phyloP scores from a whole-genome alignment of 2,888 invertebrate genomes.

The Coecobrya sp. region DNA sequence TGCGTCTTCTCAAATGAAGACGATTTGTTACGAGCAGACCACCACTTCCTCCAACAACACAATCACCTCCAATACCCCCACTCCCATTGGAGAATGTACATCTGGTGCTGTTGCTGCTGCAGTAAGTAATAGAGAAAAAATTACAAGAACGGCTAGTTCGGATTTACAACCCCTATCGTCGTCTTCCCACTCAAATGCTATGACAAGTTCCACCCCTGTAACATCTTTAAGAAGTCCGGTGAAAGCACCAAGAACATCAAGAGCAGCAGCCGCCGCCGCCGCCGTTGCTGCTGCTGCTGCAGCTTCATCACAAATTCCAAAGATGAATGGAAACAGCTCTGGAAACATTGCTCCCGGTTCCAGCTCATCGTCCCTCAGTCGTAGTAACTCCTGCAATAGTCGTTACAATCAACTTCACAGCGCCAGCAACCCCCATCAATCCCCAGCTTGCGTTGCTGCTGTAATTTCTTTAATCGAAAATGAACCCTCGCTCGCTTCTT shows the following conservation, averaged over 20 bases:
- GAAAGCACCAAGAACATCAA: constrained; percentile 72
- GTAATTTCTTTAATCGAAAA: constrained; percentile 74
- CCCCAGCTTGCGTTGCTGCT: not conserved
- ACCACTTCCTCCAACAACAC: constrained; percentile 17
- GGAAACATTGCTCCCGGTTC: constrained; percentile 53
- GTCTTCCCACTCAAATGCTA: constrained; percentile 26
- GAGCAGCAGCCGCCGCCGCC: not conserved
- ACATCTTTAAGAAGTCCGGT: constrained; percentile 72
- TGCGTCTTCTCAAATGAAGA: constrained; percentile 71
- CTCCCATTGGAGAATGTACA: constrained; percentile 11
- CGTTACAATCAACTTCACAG: constrained; percentile 27
- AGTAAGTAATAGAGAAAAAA: constrained; percentile 59
- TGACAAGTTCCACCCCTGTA: constrained; percentile 51
- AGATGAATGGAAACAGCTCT: constrained; percentile 50
- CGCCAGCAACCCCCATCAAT: constrained; percentile 26
- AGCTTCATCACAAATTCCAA: constrained; percentile 52
- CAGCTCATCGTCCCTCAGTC: constrained; percentile 47
- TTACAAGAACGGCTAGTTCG: constrained; percentile 47
- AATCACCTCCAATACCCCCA: not conserved
- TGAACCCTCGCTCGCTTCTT: not conserved
- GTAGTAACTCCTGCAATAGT: constrained; percentile 72
- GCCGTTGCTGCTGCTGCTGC: constrained; percentile 3
- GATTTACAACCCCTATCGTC: constrained; percentile 57
- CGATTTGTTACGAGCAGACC: constrained; percentile 76
- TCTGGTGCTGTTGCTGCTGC: constrained; percentile 18